Base-by-base conservation (phyloP, 2,113 vertebrate genomes). In the Nannospalax galili region DNA sequence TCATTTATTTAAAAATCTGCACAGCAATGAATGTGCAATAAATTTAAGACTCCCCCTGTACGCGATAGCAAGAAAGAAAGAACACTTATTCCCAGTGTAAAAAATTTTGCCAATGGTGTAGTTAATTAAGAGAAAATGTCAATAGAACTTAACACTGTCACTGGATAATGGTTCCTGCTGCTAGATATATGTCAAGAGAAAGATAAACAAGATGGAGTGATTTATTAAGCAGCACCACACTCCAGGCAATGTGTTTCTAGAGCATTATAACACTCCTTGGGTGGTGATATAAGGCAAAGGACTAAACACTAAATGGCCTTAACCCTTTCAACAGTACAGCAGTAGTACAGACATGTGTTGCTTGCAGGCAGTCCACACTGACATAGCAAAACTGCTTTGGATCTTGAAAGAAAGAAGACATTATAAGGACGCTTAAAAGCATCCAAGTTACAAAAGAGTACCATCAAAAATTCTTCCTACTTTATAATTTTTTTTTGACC, bases 41-140 rank as follows among this genome's bases (percentile, higher is more conserved):
- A 95, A 87, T 91, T 96, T 96, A 96, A 45, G 40, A 96, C 11
- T 80, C 56, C 19, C 19, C 72, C 87, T 89, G 69, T 95, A 92
- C 52, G 79, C 56, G 93, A 96, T 40, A 48, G 5, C 20, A 86
- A 96, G 94, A 90, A 94, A 95, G 91, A 92, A 88, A 97, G 89
- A 48, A 84, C 62, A 84, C 97, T 94, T 97, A 48, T 74, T 88
- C 72, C 91, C 77, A 97, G 92, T 96, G 96, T 95, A 97, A 97
- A 98, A 94, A 92, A 92, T 60, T 78, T 30, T 93, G 91, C 69
- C 88, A 96, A 30, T 93, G 58, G 64, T 93, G 90, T 62, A 93
- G 94, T 97, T 98, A 98, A 98, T 98, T 98, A 98, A 98, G 97
- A 98, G 92, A 97, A 98, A 98, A 98, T 96, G 95, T 97, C 97